These are phyloP conservation scores for Netelia melanura DNA, from an alignment of 2,888 invertebrate genomes.

Conservation along the genomic window DNA sequence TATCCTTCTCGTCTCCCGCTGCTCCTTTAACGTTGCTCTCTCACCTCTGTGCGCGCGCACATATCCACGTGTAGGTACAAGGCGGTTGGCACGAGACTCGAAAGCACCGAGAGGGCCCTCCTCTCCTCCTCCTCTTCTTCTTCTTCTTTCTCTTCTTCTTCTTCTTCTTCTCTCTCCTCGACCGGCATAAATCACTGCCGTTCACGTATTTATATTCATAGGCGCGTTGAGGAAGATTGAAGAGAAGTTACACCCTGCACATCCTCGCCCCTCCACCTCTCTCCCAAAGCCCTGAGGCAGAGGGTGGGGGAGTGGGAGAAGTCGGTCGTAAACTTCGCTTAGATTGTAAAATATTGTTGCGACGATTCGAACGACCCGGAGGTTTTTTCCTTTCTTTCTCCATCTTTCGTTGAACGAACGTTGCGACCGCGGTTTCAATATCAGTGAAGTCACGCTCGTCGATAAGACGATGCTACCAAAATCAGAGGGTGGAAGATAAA, in stretches of 20 bases:
- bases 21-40: constrained; percentile 57
- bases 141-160: constrained; percentile 28
- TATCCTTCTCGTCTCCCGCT: constrained; percentile 58
- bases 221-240: constrained; percentile 82
- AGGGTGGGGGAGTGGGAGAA: constrained; percentile 74
- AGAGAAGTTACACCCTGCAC: constrained; percentile 72
- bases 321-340: constrained; percentile 80
- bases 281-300: constrained; percentile 75
- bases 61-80: too few species aligned
- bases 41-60: constrained; percentile 27
- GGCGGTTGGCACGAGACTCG: background rate
- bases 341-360: constrained; percentile 83
- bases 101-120: constrained; percentile 35
- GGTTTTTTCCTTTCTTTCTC: constrained; percentile 8
- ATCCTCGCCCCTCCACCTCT: constrained; percentile 35
- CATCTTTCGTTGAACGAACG: constrained; percentile 22
- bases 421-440: background rate
- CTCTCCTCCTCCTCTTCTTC: constrained; percentile 22
- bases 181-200: constrained; percentile 81
- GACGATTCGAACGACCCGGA: constrained; percentile 51
- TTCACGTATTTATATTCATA: constrained; percentile 82
- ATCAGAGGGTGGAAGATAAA: background rate
- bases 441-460: background rate
- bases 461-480: background rate
- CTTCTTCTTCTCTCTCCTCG: constrained; percentile 40